These are phyloP conservation scores for Montifringilla adamsi DNA, from an alignment of 2,113 vertebrate genomes.

Conservation along the genomic window DNA sequence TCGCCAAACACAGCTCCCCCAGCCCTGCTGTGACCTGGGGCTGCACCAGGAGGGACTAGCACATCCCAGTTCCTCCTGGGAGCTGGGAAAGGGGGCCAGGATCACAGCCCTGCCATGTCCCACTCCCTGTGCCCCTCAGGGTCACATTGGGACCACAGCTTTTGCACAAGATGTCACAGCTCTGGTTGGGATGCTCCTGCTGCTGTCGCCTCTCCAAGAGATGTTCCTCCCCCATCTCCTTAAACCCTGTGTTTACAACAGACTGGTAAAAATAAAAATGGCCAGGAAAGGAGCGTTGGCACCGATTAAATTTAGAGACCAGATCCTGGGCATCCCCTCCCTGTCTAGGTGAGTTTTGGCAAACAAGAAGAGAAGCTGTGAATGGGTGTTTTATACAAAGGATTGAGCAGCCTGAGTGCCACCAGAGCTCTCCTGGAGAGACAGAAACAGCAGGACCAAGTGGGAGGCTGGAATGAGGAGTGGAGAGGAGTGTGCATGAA, in stretches of 20 bases:
- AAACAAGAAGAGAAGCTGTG: not conserved
- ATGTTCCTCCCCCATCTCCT: not conserved
- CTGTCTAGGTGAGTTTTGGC: not conserved
- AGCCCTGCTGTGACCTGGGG: accelerated
- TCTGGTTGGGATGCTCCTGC: not conserved
- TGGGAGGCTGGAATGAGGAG: not conserved
- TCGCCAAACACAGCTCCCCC: not conserved
- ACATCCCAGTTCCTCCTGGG: not conserved
- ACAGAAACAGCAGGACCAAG: not conserved
- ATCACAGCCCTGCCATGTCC: accelerated
- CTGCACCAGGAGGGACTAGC: not conserved
- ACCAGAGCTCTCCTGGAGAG: not conserved
- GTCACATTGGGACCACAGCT: accelerated
- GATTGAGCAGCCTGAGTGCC: not conserved
- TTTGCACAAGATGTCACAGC: not conserved
- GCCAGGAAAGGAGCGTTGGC: not conserved
- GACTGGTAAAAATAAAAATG: not conserved
- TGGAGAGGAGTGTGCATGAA: not conserved
- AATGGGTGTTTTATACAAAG: not conserved
- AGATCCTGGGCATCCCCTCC: not conserved
- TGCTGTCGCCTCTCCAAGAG: not conserved
- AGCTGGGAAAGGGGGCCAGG: not conserved
- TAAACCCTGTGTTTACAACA: not conserved
- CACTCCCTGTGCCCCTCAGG: not conserved
- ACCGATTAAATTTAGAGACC: not conserved